Evolutionary conservation across 2,113 vertebrate genomes (phyloP), one percentile per base, ranked within the genome.

Genomic region (Bubo scandiacus): DNA sequence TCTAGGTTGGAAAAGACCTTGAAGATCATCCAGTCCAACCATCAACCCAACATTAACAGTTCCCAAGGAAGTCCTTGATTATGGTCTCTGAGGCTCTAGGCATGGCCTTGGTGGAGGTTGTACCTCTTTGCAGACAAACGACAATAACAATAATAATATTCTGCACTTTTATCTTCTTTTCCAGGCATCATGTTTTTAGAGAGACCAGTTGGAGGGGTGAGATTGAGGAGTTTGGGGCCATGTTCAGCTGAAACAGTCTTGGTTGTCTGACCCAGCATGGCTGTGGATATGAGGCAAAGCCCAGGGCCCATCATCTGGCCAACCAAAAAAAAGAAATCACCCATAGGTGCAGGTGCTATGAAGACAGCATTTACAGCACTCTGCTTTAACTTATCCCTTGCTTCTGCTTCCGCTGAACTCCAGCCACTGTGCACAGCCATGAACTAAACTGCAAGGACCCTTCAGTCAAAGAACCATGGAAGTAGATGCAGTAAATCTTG

Each of bases 121-220:
- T 5, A 21, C 42, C 11, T 47, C 15, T 70, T 47, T 75, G 52
- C n/a, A 75, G 29, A 52, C 2, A 19, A 55, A 67, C 0, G 0
- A 16, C 29, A 30, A 38, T 6, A 32, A 23, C 45, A 10, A 3
- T 27, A 52, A 17, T 32, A 29, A 11, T 3, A 43, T 12, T 40
- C 17, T 68, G 26, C 13, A 47, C 4, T 86, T 86, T 65, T 68
- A 10, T 72, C 13, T 67, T 47, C 30, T 75, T 10, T 59, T 82
- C 23, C 51, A n/a, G 45, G 16, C 15, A 12, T 42, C 1, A 0
- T 16, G 9, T 67, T 27, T 45, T 79, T 42, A 67, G 63, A 52
- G 49, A 51, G 15, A 36, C 3, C 2, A 11, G 5, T 16, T 17
- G 15, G 21, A 72, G 12, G 16, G 25, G 10, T 45, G 22, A 75